Conservation (phyloP, 1,140 invertebrate species). For the Leguminivora glycinivorella region DNA sequence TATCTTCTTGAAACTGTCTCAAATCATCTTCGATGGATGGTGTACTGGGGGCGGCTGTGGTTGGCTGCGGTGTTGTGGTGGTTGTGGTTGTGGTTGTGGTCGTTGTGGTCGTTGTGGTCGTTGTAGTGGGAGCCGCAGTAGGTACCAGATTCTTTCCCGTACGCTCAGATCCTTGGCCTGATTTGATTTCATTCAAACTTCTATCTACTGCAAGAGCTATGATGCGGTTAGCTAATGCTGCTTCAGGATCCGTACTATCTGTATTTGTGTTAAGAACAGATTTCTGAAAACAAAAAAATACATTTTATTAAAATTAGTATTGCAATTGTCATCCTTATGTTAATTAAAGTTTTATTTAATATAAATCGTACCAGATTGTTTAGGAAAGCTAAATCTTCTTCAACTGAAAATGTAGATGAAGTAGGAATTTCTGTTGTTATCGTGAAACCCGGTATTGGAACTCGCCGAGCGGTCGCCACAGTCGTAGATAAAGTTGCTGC, state of each 20-base stretch:
- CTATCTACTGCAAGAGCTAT: constrained; percentile 76
- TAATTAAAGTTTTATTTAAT: constrained; percentile 1
- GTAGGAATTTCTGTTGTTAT: constrained; percentile 67
- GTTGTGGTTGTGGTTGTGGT: constrained; percentile 47
- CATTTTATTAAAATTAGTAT: constrained; percentile 25
- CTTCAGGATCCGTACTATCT: constrained; percentile 63
- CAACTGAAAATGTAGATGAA: constrained; percentile 75
- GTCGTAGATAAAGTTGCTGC: constrained; percentile 41
- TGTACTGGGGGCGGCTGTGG: constrained; percentile 37
- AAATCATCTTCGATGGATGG: constrained; percentile 76
- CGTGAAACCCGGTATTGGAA: constrained; percentile 41
- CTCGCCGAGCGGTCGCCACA: constrained; percentile 39
- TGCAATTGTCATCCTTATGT: constrained; percentile 13
- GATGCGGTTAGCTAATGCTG: constrained; percentile 73
- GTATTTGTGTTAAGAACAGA: constrained; percentile 61
- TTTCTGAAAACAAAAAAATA: constrained; percentile 61
- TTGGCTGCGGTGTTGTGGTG: constrained; percentile 34
- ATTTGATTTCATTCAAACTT: constrained; percentile 73
- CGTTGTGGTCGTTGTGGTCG: constrained; percentile 48
- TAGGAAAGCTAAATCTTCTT: constrained; percentile 77
- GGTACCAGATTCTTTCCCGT: constrained; percentile 45
- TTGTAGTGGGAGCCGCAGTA: constrained; percentile 43
- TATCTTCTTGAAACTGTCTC: constrained; percentile 75
- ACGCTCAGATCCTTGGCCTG: constrained; percentile 44
- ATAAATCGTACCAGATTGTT: constrained; percentile 70